Evolutionary conservation across 1,140 invertebrate genomes (phyloP).

Genomic region (Drosophila kepulauana): DNA sequence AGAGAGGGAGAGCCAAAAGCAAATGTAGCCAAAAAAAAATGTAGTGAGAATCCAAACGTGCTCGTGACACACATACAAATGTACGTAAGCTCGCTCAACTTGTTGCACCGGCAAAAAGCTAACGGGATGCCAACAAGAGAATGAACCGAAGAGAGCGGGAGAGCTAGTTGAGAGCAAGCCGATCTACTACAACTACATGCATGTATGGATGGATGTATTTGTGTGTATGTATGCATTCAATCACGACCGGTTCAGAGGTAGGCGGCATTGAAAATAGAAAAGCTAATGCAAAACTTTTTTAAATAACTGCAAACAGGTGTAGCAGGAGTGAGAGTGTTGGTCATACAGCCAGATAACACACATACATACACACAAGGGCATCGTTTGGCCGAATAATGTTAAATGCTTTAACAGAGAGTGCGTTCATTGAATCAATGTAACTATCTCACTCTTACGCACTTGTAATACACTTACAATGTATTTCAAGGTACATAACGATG

Average conservation of each 20-base stretch:
- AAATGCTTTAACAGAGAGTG: constrained; percentile 19
- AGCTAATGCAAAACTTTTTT: constrained; percentile 63
- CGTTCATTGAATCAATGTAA: not conserved
- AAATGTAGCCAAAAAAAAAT: constrained; percentile 40
- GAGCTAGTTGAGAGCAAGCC: constrained; percentile 21
- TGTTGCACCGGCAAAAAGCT: constrained; percentile 71
- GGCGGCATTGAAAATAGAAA: constrained; percentile 65
- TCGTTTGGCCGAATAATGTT: constrained; percentile 9
- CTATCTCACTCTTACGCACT: constrained; percentile 16
- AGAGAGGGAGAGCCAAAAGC: constrained; percentile 8
- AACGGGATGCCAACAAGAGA: constrained; percentile 47
- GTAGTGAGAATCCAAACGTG: constrained; percentile 33
- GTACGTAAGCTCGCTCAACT: constrained; percentile 35
- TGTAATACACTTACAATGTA: constrained; percentile 24
- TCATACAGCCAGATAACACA: not conserved
- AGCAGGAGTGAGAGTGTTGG: constrained; percentile 29
- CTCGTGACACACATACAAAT: constrained; percentile 26
- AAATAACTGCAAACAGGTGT: constrained; percentile 79
- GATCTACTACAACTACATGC: constrained; percentile 19
- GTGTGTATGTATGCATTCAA: constrained; percentile 17
- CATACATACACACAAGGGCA: constrained; percentile 20
- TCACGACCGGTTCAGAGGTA: constrained; percentile 35
- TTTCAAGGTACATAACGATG: constrained; percentile 55
- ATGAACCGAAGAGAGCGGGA: constrained; percentile 34
- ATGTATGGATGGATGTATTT: not conserved